A percentile compares a stretch with the other conserved stretches of the same genome.
These are phyloP conservation scores for Spodoptera exigua DNA, from an alignment of 2,888 invertebrate genomes.

Conservation along the genomic window DNA sequence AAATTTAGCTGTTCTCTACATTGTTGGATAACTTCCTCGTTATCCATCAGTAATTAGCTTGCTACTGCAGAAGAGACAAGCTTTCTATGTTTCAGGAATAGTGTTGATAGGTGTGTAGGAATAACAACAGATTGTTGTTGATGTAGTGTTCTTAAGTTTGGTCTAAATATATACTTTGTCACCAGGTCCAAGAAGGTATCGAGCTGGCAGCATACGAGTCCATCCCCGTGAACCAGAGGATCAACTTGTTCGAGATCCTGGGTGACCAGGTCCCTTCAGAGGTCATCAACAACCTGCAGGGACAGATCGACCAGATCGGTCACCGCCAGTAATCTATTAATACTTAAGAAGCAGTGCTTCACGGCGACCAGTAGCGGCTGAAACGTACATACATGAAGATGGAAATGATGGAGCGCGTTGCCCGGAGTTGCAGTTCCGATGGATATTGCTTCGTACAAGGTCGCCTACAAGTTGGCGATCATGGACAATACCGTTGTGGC, in stretches of 20 bases:
- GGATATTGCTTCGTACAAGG: conserved; percentile 15
- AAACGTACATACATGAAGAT: not conserved
- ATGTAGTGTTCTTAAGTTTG: too few relatives aligned
- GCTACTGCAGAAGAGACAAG: conserved; percentile 16
- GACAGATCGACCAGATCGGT: conserved; percentile 95
- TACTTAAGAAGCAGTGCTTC: conserved; percentile 40
- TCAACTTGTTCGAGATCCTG: conserved; percentile 95
- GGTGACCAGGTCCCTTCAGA: conserved; percentile 96
- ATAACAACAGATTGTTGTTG: too few relatives aligned
- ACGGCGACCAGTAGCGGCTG: conserved; percentile 47
- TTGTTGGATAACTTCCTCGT: conserved; percentile 30
- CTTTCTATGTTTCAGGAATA: too few relatives aligned
- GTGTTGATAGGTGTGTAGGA: too few relatives aligned
- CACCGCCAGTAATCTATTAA: conserved; percentile 84
- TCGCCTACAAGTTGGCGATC: conserved; percentile 17
- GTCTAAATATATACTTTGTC: conserved; percentile 10
- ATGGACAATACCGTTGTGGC: conserved; percentile 10
- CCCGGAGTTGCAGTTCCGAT: conserved; percentile 10
- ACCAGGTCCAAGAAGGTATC: conserved; percentile 94
- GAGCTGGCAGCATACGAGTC: conserved; percentile 96
- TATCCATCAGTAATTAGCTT: conserved; percentile 13
- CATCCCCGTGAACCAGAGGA: conserved; percentile 95
- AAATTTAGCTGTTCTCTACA: conserved; percentile 14
- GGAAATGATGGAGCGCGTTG: not conserved
- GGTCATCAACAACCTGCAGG: conserved; percentile 96